Evolutionary conservation across 2,797 vertebrate genomes (phyloP), one percentile per base, ranked within the genome.

Genomic region (Somateria mollissima): DNA sequence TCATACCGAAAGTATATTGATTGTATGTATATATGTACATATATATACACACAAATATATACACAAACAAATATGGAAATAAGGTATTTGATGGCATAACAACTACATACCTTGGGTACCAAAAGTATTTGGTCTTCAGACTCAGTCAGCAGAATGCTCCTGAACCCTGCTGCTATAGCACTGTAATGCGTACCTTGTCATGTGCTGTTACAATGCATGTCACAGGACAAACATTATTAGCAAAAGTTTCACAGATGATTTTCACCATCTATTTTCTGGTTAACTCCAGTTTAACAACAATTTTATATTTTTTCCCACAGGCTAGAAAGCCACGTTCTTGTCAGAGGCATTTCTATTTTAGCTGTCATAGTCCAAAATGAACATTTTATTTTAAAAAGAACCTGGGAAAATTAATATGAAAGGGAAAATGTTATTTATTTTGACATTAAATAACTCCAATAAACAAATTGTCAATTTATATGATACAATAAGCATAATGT

Each of bases 321-420:
- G 91, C 95, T 95, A 83, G 75, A 94, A 95, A 87, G 80, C 67
- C 81, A 60, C 62, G 27, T 79, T 92, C 89, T 39, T 92, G 85
- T 92, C 94, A 95, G 60, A 96, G 45, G 61, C 71, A 86, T 85
- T 97, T 97, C 94, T 95, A 74, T 93, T 97, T 96, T 69, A 85
- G 71, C 87, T 96, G 60, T 87, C 81, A 45, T 49, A 56, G 47
- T 60, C 76, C 71, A 54, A 92, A 93, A 94, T 58, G 37, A 96
- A 89, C 69, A 71, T 76, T 96, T 96, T 92, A 37, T 94, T 97
- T 97, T 92, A 62, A 87, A 96, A 96, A 92, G 39, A 73, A 94
- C 34, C 34, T 95, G 79, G 82, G 77, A 94, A 93, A 94, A 92
- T 54, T 87, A 54, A 90, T 89, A 49, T 25, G 47, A 91, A 84